phyloP scores from a whole-genome alignment of 2,888 invertebrate species.

The Catocala sponsa region DNA sequence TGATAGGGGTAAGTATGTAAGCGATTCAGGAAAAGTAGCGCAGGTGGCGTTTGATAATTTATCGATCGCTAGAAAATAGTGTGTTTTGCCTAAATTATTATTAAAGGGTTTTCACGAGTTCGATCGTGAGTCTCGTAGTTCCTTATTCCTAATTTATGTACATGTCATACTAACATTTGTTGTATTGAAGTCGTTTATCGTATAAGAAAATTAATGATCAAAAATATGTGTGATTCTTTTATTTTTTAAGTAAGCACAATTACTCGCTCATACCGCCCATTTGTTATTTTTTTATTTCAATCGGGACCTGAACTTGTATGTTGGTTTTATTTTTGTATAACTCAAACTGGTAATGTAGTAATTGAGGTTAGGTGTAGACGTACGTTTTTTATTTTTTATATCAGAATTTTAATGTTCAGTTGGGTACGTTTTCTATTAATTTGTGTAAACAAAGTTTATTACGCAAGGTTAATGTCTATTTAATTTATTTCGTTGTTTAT shows the following conservation, averaged over 20 bases:
- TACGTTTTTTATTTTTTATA: constrained; percentile 38
- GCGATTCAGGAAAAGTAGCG: constrained; percentile 1
- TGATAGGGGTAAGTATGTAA: neutral
- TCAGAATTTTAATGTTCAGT: constrained; percentile 46
- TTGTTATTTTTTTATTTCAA: constrained; percentile 27
- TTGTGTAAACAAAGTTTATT: constrained; percentile 55
- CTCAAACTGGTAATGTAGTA: constrained; percentile 12
- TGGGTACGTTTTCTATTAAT: constrained; percentile 43
- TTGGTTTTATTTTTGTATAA: constrained; percentile 26
- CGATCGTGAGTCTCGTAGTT: constrained; percentile 18
- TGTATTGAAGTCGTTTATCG: constrained; percentile 14
- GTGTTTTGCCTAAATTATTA: constrained; percentile 6
- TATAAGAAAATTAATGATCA: constrained; percentile 26
- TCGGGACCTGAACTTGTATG: constrained; percentile 34
- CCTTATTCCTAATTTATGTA: constrained; percentile 22
- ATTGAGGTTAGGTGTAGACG: constrained; percentile 27
- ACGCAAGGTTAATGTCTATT: constrained; percentile 45
- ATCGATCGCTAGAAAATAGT: constrained; percentile 13
- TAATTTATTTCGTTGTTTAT: constrained; percentile 53
- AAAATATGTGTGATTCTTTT: constrained; percentile 12
- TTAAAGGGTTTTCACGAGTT: constrained; percentile 6
- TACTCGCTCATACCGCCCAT: constrained; percentile 22
- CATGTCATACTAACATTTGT: constrained; percentile 31
- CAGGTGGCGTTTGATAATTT: neutral
- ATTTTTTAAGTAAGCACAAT: constrained; percentile 16